Base-by-base conservation (phyloP, 30 jellyfish, hydroid and myxozoan genomes). In the Sanderia malayensis region DNA sequence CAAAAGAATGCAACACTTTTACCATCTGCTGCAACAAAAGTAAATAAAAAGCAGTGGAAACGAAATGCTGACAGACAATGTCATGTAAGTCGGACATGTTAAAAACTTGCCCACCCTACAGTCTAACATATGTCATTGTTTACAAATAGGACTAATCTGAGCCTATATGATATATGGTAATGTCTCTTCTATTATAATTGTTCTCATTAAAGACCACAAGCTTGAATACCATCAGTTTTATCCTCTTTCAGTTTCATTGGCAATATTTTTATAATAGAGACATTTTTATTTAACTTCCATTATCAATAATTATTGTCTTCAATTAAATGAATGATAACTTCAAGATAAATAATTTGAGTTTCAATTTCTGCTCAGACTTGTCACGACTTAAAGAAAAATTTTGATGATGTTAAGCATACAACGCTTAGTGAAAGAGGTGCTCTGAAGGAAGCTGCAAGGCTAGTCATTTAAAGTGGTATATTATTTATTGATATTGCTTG, bases 381-480 rank as follows among this genome's bases (percentile, higher is more conserved):
- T 64, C 74, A 66, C 41, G 95, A 81, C 46, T 73, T 87, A 77
- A 81, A 84, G 37, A 87, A 87, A 73, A 87, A 87, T 49, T 87
- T 87, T 87, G 95, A 87, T 66, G 96, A 87, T 71, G 87, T 87
- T 49, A 87, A 87, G 69, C 96, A 87, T 62, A 87, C 96, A 67
- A 87, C 96, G 26, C 92, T 87, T 33, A 87, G 96, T 76, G 96
- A 87, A 67, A 70, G 96, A 44, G 96, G 84, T 10, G 96, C 96
- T 19, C 32, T 87, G 44, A 81, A 76, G 60, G 96, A 87, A 44
- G 86, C 96, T 37, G 34, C 83, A 21, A 80, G 96, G 96, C 80
- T 29, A 22, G 71, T 23, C 46, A 44, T 0, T 45, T 6, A 37
- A 37, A 37, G n/a, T n/a, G n/a, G n/a, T n/a, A n/a, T n/a, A n/a